Conservation (phyloP, 2,888 invertebrate species). For the Chrysolina haemoptera region DNA sequence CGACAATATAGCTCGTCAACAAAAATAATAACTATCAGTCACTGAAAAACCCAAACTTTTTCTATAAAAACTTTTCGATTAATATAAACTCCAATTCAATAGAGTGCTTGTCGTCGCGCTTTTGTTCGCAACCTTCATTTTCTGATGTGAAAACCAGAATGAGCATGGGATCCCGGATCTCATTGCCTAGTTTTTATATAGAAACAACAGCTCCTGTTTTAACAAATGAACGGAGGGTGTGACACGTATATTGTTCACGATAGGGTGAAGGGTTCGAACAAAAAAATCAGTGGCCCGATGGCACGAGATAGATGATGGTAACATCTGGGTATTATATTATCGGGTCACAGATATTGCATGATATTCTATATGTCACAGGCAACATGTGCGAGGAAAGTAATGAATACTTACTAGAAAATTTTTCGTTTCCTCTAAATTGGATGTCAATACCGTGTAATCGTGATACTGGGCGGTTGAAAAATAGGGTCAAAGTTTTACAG, state of each 20-base stretch:
- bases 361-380: conserved; percentile 44
- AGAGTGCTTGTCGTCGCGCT: conserved; percentile 28
- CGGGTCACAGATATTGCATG: conserved; percentile 49
- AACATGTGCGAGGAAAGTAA: conserved; percentile 38
- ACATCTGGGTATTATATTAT: conserved; percentile 58
- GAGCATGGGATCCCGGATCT: conserved; percentile 4
- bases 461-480: too few relatives aligned
- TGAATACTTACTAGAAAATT: conserved; percentile 18
- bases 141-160: conserved; percentile 5
- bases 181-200: conserved; percentile 38
- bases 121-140: conserved; percentile 3
- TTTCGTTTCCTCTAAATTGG: background rate
- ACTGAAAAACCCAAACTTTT: background rate
- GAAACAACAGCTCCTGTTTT: conserved; percentile 54
- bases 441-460: too few relatives aligned
- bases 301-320: conserved; percentile 57
- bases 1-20: background rate
- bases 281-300: conserved; percentile 52
- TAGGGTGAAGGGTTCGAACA: conserved; percentile 58
- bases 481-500: too few relatives aligned
- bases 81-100: conserved; percentile 21
- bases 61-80: background rate
- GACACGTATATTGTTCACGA: conserved; percentile 59
- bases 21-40: background rate
- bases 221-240: conserved; percentile 60